Conservation (phyloP, 2,888 invertebrate species). For the Periphyllus acericola region DNA sequence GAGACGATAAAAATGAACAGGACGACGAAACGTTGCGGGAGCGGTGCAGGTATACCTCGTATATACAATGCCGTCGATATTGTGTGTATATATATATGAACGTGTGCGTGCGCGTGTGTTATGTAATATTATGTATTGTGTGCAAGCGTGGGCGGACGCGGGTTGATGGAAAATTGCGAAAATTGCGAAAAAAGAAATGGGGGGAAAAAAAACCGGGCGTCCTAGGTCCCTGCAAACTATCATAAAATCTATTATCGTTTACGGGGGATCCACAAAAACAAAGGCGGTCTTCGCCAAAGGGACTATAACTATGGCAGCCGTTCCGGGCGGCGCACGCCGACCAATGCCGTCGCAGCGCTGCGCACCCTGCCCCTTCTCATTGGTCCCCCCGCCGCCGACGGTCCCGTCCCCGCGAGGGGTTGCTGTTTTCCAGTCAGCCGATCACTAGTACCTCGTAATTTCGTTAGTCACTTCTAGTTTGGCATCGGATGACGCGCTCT, state of each 20-base stretch:
- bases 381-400: slow-evolving; percentile 47
- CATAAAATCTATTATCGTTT: slow-evolving; percentile 42
- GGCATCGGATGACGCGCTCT: slow-evolving; percentile 70
- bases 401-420: slow-evolving; percentile 13
- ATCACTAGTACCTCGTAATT: slow-evolving; percentile 68
- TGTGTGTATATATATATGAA: neutral
- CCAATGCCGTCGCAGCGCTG: slow-evolving; percentile 55
- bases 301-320: slow-evolving; percentile 50
- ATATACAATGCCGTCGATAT: neutral
- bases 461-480: slow-evolving; percentile 76
- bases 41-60: neutral
- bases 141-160: neutral
- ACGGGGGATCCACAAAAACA: slow-evolving; percentile 50
- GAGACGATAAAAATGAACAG: neutral
- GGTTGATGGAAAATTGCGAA: slow-evolving; percentile 45
- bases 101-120: neutral
- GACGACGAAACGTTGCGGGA: neutral
- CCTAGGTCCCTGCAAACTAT: slow-evolving; percentile 38
- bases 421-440: slow-evolving; percentile 59
- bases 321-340: slow-evolving; percentile 16
- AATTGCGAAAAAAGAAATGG: neutral
- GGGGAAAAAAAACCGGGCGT: neutral
- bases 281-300: slow-evolving; percentile 35
- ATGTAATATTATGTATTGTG: neutral
- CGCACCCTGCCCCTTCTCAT: slow-evolving; percentile 54